A percentile compares a stretch with the other conserved stretches of the same genome.
These are phyloP conservation scores for Glareola pratincola DNA, from an alignment of 2,113 vertebrate species.

Conservation along the genomic window DNA sequence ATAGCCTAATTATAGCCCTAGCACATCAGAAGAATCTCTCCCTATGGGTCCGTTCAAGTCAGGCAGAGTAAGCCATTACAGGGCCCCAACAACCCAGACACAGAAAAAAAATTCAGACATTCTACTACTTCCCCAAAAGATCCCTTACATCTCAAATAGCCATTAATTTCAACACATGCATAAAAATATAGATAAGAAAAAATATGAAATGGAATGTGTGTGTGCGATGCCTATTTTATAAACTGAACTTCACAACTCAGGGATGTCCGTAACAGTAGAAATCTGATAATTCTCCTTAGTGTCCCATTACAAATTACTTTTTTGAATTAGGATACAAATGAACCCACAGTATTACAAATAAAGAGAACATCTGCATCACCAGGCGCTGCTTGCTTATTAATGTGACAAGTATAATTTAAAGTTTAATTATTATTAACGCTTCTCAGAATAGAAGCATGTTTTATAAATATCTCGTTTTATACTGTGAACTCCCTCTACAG, in stretches of 20 bases:
- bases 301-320: background rate
- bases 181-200: background rate
- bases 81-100: background rate
- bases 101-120: background rate
- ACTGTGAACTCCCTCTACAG: background rate
- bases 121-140: background rate
- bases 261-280: background rate
- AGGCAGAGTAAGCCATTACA: background rate
- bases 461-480: background rate
- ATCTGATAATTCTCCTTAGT: background rate
- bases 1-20: background rate
- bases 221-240: fast-evolving
- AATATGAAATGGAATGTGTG: background rate
- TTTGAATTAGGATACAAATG: background rate
- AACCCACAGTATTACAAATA: background rate
- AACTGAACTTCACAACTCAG: background rate
- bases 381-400: background rate
- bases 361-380: background rate
- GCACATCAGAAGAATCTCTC: background rate
- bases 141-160: background rate
- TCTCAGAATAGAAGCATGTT: background rate
- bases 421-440: background rate
- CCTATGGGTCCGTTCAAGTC: background rate
- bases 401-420: background rate
- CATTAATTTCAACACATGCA: background rate